Evolutionary conservation across 2,888 invertebrate species (phyloP).

Genomic region (Rosalia funebris): DNA sequence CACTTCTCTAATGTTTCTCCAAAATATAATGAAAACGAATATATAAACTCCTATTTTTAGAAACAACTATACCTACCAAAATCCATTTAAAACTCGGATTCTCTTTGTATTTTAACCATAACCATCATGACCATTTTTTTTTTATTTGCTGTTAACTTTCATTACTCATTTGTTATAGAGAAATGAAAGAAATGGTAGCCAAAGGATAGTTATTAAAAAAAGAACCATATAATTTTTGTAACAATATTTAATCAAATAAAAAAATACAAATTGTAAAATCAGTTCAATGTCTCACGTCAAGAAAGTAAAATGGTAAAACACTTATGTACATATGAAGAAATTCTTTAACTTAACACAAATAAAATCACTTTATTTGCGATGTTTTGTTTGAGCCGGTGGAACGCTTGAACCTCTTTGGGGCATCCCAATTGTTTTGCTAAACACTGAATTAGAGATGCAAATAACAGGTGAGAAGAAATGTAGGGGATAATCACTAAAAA

Average conservation of each 20-base stretch:
- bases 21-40: no score
- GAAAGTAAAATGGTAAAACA: constrained; percentile 12
- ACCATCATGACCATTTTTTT: no score
- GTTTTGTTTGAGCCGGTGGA: constrained; percentile 16
- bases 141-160: no score
- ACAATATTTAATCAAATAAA: constrained; percentile 21
- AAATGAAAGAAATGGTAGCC: background rate
- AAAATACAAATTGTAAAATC: constrained; percentile 26
- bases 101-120: no score
- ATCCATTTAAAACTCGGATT: no score
- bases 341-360: background rate
- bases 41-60: no score
- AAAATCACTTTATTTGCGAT: constrained; percentile 1
- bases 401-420: constrained; percentile 16
- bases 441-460: constrained; percentile 81
- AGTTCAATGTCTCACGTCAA: constrained; percentile 5
- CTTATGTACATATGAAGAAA: background rate
- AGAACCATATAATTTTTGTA: background rate
- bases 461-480: constrained; percentile 87
- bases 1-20: no score
- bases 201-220: background rate
- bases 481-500: constrained; percentile 76
- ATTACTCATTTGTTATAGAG: no score
- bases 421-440: constrained; percentile 69
- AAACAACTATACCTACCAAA: no score